phyloP scores from a whole-genome alignment of 1,140 invertebrate species.

The Trachelipus rathkii region DNA sequence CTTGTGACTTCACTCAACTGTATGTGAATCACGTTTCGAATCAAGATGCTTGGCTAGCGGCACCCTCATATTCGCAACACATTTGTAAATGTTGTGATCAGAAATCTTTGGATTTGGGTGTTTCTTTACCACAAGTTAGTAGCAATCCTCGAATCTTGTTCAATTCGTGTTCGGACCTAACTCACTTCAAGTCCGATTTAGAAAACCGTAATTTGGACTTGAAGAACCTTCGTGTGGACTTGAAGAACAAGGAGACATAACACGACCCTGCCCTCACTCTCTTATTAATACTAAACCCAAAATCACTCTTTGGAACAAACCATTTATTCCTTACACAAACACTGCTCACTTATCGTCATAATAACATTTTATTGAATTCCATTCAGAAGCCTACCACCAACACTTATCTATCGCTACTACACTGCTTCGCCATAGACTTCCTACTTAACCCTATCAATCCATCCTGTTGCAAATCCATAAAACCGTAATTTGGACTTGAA shows the following conservation, averaged over 20 bases:
- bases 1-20: background rate
- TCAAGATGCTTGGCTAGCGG: background rate
- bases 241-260: no score
- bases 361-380: no score
- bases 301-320: no score
- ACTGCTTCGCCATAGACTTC: no score
- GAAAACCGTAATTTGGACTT: background rate
- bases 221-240: background rate
- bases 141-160: background rate
- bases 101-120: background rate
- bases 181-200: background rate
- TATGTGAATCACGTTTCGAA: background rate
- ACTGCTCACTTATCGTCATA: background rate
- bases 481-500: no score
- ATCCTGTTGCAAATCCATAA: no score
- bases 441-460: no score
- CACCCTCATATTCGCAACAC: background rate
- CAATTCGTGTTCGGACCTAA: background rate
- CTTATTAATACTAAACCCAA: no score
- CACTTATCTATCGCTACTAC: no score
- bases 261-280: no score
- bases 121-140: background rate
- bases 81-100: background rate
- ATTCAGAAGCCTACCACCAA: no score
- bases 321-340: no score